Evolutionary conservation across 2,888 invertebrate genomes (phyloP).

Genomic region (Hirtodrosophila duncani): DNA sequence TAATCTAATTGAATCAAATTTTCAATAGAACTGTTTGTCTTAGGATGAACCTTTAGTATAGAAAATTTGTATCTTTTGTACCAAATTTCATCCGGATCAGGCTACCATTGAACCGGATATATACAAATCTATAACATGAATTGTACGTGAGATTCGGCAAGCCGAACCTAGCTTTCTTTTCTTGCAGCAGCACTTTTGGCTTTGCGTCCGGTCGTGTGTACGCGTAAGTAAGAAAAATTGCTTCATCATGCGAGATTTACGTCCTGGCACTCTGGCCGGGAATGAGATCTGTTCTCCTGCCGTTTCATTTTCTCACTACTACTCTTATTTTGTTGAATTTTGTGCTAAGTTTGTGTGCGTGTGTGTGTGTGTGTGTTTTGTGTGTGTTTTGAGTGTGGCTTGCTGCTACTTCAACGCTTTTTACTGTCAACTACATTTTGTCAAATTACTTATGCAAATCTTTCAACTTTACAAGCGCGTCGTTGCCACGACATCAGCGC

Average conservation of each 20-base stretch:
- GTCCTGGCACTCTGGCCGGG: too few species aligned
- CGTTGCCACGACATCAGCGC: slow-evolving; percentile 51
- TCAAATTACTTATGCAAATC: slow-evolving; percentile 75
- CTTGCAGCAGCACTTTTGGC: slow-evolving; percentile 18
- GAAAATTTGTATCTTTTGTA: too few species aligned
- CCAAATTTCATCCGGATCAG: too few species aligned
- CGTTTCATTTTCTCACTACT: slow-evolving; percentile 45
- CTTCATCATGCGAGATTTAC: slow-evolving; percentile 40
- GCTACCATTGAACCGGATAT: too few species aligned
- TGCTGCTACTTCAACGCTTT: slow-evolving; percentile 51
- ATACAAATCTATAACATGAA: too few species aligned
- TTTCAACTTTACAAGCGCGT: slow-evolving; percentile 68
- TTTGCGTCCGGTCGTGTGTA: slow-evolving; percentile 16
- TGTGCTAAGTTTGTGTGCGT: slow-evolving; percentile 8
- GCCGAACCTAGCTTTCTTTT: too few species aligned
- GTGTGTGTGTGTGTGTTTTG: slow-evolving; percentile 12
- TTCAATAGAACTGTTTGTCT: too few species aligned
- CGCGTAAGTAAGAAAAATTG: slow-evolving; percentile 63
- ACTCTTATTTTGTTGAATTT: slow-evolving; percentile 8
- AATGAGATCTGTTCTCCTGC: slow-evolving; percentile 15
- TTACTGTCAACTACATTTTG: slow-evolving; percentile 73
- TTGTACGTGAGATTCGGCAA: too few species aligned
- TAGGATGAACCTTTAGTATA: too few species aligned
- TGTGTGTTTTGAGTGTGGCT: slow-evolving; percentile 37
- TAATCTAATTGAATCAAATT: too few species aligned